Conservation (phyloP, 37 sponge, comb jelly and placozoan species). For the Theonella swinhoei region DNA sequence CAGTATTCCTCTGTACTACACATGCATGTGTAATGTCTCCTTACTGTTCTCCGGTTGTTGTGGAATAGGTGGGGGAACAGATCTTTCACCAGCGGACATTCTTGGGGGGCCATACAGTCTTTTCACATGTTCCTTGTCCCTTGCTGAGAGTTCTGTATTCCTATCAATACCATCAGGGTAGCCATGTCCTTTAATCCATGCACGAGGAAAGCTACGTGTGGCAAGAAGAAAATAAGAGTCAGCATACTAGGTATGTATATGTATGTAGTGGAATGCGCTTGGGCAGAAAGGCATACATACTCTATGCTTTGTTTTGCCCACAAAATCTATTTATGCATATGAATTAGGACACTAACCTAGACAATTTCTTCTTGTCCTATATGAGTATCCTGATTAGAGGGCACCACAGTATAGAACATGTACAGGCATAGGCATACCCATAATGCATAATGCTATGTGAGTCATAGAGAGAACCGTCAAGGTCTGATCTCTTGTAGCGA, state of each 20-base stretch:
- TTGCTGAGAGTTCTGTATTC: conserved; percentile 46
- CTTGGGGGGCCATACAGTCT: conserved; percentile 61
- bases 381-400: too few species aligned
- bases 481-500: conserved; percentile 57
- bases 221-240: too few species aligned
- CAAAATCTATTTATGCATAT: too few species aligned
- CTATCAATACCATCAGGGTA: conserved; percentile 50
- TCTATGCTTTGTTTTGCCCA: too few species aligned
- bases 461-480: conserved; percentile 54
- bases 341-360: too few species aligned
- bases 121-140: conserved; percentile 52
- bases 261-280: too few species aligned
- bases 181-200: conserved; percentile 61
- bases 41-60: background rate
- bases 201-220: conserved; percentile 46
- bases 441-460: conserved; percentile 69
- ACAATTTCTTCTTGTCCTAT: too few species aligned
- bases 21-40: too few species aligned
- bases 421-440: conserved; percentile 22
- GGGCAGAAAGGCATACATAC: too few species aligned
- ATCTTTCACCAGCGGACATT: background rate
- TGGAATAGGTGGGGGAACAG: background rate
- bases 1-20: too few species aligned
- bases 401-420: too few species aligned
- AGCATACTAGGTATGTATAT: too few species aligned